Percentiles rank a stretch among this genome's conserved stretches.
These are phyloP conservation scores for Sussaba pulchella DNA, from an alignment of 2,888 invertebrate genomes.

Conservation along the genomic window DNA sequence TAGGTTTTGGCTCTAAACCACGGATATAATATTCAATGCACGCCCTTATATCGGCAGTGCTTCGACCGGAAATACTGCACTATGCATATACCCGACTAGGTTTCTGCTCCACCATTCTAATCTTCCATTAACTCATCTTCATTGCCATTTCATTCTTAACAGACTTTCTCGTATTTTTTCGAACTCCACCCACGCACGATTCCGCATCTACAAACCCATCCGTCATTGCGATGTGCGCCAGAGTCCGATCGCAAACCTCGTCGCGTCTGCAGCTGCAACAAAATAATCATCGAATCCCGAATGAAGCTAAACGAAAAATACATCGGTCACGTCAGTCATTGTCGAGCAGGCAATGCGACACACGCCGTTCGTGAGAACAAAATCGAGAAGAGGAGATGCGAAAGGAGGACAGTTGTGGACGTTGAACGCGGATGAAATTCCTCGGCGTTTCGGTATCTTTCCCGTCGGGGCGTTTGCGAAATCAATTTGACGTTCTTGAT, in stretches of 20 bases:
- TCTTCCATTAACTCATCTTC: too few relatives aligned
- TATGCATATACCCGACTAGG: too few relatives aligned
- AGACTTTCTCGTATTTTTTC: too few relatives aligned
- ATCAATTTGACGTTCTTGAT: constrained; percentile 70
- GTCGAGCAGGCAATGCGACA: constrained; percentile 38
- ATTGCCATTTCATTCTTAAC: too few relatives aligned
- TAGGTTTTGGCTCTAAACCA: too few relatives aligned
- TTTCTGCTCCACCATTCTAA: too few relatives aligned
- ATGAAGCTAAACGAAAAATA: constrained; percentile 25
- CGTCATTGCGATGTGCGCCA: too few relatives aligned
- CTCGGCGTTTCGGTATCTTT: constrained; percentile 56
- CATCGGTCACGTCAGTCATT: constrained; percentile 41
- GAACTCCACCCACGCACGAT: too few relatives aligned
- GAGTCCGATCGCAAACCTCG: not conserved
- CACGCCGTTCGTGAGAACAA: not conserved
- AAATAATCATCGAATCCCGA: constrained; percentile 33
- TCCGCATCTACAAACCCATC: too few relatives aligned
- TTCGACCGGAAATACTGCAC: constrained; percentile 68
- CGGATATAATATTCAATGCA: too few relatives aligned
- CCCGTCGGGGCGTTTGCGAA: constrained; percentile 65
- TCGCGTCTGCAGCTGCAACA: constrained; percentile 23
- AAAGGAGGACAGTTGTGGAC: constrained; percentile 1
- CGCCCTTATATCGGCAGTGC: constrained; percentile 76
- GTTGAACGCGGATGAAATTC: constrained; percentile 44
- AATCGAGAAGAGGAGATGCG: not conserved